These are phyloP conservation scores for Drosophila falleni DNA, from an alignment of 2,888 invertebrate genomes.

Conservation along the genomic window DNA sequence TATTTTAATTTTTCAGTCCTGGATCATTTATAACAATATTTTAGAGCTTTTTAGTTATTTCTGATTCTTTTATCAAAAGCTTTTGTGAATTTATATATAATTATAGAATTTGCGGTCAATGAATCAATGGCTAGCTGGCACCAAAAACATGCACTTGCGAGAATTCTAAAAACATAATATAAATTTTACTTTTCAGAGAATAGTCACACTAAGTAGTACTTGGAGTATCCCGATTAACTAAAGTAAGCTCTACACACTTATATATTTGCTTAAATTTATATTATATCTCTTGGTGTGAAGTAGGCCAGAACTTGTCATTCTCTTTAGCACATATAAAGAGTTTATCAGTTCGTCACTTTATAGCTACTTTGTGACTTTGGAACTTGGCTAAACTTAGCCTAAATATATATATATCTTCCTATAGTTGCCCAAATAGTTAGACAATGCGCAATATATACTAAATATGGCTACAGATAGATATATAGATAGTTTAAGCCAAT, in stretches of 20 bases:
- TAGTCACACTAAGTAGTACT: background rate
- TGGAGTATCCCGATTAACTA: background rate
- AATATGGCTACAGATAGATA: background rate
- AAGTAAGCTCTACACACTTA: background rate
- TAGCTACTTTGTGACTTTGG: background rate
- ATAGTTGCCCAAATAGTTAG: constrained; percentile 14
- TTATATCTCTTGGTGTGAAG: background rate
- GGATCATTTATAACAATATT: too few species aligned
- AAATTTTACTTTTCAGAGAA: background rate
- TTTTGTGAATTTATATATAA: background rate
- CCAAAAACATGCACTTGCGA: background rate
- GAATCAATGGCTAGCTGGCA: background rate
- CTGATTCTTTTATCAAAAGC: background rate
- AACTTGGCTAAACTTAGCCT: background rate
- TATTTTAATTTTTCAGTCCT: too few species aligned
- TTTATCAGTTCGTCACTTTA: constrained; percentile 10
- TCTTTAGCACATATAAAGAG: background rate
- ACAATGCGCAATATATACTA: background rate
- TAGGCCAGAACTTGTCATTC: background rate
- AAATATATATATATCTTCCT: background rate
- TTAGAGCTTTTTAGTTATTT: too few species aligned
- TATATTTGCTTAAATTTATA: background rate
- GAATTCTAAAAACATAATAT: background rate
- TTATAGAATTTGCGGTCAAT: background rate
- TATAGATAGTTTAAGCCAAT: constrained; percentile 24